Percentiles rank a stretch among this genome's conserved stretches.
These are phyloP conservation scores for Anguilla japonica DNA, from an alignment of 2,113 vertebrate genomes.

Conservation along the genomic window DNA sequence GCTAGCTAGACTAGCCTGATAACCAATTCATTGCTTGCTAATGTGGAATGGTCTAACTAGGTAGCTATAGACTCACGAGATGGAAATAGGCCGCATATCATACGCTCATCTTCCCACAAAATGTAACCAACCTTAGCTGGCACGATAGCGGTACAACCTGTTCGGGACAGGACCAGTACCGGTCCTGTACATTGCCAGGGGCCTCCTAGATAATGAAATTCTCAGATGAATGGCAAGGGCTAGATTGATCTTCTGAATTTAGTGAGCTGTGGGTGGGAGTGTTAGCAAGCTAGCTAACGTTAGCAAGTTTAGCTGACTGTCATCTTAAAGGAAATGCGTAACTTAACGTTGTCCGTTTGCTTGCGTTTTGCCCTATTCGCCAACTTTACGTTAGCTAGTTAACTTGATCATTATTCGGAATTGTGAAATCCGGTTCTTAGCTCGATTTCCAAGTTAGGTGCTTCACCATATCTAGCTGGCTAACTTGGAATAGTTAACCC, in stretches of 20 bases:
- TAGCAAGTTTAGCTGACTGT: neutral
- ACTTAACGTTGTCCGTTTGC: neutral
- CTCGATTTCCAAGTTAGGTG: too few relatives aligned
- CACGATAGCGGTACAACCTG: neutral
- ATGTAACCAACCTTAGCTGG: neutral
- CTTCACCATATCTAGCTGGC: neutral
- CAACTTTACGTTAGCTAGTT: neutral
- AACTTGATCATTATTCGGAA: too few relatives aligned
- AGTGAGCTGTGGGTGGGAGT: neutral
- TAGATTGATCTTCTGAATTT: neutral
- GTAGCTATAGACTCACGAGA: neutral
- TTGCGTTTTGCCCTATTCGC: too few relatives aligned
- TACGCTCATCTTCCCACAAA: neutral
- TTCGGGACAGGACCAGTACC: neutral
- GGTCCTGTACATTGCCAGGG: too few relatives aligned
- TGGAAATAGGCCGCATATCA: neutral
- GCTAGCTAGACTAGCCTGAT: neutral
- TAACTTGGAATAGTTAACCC: too few relatives aligned
- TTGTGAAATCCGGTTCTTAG: too few relatives aligned
- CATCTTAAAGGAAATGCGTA: neutral
- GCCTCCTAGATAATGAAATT: neutral
- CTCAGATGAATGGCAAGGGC: neutral
- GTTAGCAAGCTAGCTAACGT: neutral
- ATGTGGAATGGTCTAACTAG: too few relatives aligned
- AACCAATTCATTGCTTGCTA: neutral